Base-by-base conservation (phyloP, 2,888 invertebrate genomes). In the Agrochola lychnidis region DNA sequence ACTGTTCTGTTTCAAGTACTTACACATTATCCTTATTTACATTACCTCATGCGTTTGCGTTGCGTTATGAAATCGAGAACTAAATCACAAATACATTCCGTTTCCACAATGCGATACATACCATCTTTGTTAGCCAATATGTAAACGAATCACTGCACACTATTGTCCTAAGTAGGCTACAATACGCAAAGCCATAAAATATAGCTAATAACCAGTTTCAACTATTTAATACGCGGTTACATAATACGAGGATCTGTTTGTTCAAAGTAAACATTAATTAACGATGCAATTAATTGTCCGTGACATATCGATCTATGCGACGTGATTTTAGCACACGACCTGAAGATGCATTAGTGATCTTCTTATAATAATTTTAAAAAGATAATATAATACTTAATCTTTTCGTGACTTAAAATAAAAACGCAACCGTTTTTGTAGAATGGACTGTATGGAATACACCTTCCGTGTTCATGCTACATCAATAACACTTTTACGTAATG, bases 251-350 rank as follows among this genome's bases (percentile, higher is more conserved):
- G 48, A 68, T 77, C 63, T 59, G 70, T 77, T 83, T 81, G 42
- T 63, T 73, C 59, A 71, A 76, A 81, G 63, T 62, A 79, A 88
- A 84, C 73, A 79, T 48, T 79, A 78, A 87, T 87, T 87, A 88
- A 57, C 59, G 14, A 84, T 80, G 84, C 78, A 80, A 76, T 84
- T 77, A 77, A 84, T 80, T 42, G 87, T 78, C 88, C 87, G 36
- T 87, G 87, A 82, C 84, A 86, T 88, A 82, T 84, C 66, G 69
- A 79, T 69, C 16, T 53, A 48, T 36, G 5, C 36, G 56, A 70
- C 73, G 80, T 81, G 81, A 81, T 71, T 19, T 59, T 57, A 70
- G 36, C 42, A 67, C 72, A 74, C 69, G 83, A 74, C 70, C 64
- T 74, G 40, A 66, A 40, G 14, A 69, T 36, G 42, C 66, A 42